These are phyloP conservation scores for Harpagifer antarcticus DNA, from an alignment of 2,797 vertebrate species.

Conservation along the genomic window DNA sequence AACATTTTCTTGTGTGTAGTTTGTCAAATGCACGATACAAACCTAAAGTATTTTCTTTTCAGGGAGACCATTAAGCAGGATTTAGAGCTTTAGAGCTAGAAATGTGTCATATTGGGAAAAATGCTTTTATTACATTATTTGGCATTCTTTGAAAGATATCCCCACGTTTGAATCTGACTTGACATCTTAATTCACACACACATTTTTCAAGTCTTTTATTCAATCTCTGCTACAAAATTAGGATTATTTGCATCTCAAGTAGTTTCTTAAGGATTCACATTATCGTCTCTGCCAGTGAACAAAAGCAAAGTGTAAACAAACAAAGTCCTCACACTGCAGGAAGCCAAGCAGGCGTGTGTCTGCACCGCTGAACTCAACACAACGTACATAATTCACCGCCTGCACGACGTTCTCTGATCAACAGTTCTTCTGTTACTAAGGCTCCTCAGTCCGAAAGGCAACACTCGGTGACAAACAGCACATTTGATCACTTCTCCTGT, in stretches of 20 bases:
- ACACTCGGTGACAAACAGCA: conserved; percentile 42
- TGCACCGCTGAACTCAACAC: background rate
- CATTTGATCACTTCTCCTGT: conserved; percentile 67
- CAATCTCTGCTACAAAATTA: conserved; percentile 8
- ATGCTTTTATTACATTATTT: background rate
- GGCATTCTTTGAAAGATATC: background rate
- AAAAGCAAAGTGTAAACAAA: conserved; percentile 25
- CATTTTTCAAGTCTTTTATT: conserved; percentile 29
- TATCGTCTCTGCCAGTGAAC: conserved; percentile 24
- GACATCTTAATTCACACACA: conserved; percentile 12
- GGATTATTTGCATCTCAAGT: conserved; percentile 29
- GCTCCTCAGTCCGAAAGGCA: conserved; percentile 45
- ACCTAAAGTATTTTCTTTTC: no score
- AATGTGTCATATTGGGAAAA: background rate
- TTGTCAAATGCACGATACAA: no score
- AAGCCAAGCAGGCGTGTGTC: background rate
- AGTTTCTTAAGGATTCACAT: conserved; percentile 53
- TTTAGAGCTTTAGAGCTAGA: no score
- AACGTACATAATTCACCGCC: conserved; percentile 59
- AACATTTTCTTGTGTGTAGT: no score
- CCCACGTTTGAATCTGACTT: background rate
- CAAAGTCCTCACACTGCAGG: background rate
- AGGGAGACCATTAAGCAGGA: no score
- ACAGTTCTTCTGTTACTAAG: conserved; percentile 41
- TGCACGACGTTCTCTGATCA: conserved; percentile 19